These are phyloP conservation scores for Drosophila ercepeae DNA, from an alignment of 1,140 invertebrate genomes.

Conservation along the genomic window DNA sequence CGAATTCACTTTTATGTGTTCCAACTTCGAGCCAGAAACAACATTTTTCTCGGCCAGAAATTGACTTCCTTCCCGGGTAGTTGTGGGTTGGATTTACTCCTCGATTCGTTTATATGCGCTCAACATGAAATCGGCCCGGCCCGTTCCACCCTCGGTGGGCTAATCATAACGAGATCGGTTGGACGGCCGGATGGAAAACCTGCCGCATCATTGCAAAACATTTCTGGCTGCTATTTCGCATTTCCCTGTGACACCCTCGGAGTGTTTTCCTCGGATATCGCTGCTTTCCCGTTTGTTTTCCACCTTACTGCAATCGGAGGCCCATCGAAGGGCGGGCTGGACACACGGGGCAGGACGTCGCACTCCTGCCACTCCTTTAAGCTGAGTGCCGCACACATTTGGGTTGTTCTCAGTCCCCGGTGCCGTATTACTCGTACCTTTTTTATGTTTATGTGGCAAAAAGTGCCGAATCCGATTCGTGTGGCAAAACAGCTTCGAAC, in stretches of 20 bases:
- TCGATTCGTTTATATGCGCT: slow-evolving; percentile 44
- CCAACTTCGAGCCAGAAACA: slow-evolving; percentile 18
- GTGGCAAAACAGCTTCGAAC: slow-evolving; percentile 33
- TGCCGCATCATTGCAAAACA: slow-evolving; percentile 74
- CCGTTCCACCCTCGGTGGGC: slow-evolving; percentile 14
- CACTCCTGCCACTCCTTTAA: slow-evolving; percentile 23
- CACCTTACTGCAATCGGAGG: slow-evolving; percentile 60
- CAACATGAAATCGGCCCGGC: slow-evolving; percentile 30
- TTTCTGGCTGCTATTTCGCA: slow-evolving; percentile 45
- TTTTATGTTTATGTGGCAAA: slow-evolving; percentile 77
- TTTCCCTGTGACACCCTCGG: slow-evolving; percentile 11
- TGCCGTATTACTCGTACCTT: slow-evolving; percentile 69
- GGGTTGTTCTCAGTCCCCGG: slow-evolving; percentile 51
- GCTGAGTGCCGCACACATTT: slow-evolving; percentile 45
- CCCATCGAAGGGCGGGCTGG: slow-evolving; percentile 29
- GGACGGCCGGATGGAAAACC: slow-evolving; percentile 45
- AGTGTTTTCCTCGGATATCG: slow-evolving; percentile 10
- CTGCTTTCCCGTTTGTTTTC: slow-evolving; percentile 42
- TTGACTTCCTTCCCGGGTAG: slow-evolving; percentile 38
- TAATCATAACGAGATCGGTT: slow-evolving; percentile 57
- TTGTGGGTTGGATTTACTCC: slow-evolving; percentile 9
- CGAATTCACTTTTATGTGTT: slow-evolving; percentile 71
- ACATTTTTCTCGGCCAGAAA: slow-evolving; percentile 25
- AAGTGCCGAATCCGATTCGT: slow-evolving; percentile 51
- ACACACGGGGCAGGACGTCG: slow-evolving; percentile 9